phyloP scores from a whole-genome alignment of 2,888 invertebrate species.

The Palloptera scutellata region DNA sequence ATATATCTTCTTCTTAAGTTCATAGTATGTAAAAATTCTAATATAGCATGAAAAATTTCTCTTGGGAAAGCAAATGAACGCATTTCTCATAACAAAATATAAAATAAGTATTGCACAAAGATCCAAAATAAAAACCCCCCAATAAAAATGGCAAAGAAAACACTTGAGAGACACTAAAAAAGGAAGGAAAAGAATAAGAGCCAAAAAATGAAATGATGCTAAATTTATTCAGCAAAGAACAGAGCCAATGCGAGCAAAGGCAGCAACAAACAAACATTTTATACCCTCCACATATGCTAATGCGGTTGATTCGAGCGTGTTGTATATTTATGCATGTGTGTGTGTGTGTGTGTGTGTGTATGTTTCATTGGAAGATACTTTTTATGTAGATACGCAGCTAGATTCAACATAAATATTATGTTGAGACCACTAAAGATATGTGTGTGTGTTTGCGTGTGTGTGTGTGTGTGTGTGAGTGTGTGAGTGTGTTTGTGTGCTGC shows the following conservation, averaged over 20 bases:
- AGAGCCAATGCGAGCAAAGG: not conserved
- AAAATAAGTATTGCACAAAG: too few species aligned
- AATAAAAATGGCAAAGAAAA: constrained; percentile 26
- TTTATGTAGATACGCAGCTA: constrained; percentile 35
- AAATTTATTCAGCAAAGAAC: constrained; percentile 7
- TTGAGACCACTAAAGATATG: too few species aligned
- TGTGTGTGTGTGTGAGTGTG: not conserved
- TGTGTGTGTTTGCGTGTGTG: not conserved
- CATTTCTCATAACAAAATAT: constrained; percentile 1
- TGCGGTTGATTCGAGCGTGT: constrained; percentile 25
- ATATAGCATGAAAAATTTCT: constrained; percentile 2
- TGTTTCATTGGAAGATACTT: constrained; percentile 31
- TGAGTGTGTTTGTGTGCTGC: constrained; percentile 20
- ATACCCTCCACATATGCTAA: constrained; percentile 34
- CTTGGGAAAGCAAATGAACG: constrained; percentile 6
- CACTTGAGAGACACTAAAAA: constrained; percentile 35
- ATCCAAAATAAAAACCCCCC: constrained; percentile 20
- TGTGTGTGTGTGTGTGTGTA: constrained; percentile 15
- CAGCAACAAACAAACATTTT: not conserved
- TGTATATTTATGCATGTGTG: constrained; percentile 7
- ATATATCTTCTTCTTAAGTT: too few species aligned
- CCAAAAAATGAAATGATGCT: constrained; percentile 32
- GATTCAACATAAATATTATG: too few species aligned
- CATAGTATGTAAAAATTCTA: not conserved
- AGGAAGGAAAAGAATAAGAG: constrained; percentile 32